Evolutionary conservation across 2,888 invertebrate species (phyloP).

Genomic region (Leptinotarsa juncta): DNA sequence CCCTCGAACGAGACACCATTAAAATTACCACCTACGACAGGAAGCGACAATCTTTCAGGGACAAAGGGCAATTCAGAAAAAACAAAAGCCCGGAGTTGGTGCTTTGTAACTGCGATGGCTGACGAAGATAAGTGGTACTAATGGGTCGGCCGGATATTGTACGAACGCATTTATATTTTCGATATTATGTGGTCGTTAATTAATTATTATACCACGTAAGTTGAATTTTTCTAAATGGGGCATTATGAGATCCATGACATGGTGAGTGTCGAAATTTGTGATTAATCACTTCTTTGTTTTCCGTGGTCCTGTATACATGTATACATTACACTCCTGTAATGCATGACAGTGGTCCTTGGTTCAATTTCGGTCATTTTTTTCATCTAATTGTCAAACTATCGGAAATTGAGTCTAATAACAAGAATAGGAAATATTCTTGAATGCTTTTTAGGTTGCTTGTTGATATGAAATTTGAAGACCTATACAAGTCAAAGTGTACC

Average conservation of each 20-base stretch:
- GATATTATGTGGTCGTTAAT: not conserved
- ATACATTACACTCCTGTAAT: too few relatives aligned
- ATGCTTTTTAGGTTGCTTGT: too few relatives aligned
- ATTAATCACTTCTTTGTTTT: not conserved
- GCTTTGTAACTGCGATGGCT: conserved; percentile 28
- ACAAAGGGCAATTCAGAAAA: conserved; percentile 40
- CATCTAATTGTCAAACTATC: too few relatives aligned
- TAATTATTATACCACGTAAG: conserved; percentile 20
- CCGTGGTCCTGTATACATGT: too few relatives aligned
- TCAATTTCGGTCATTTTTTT: too few relatives aligned
- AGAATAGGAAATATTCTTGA: too few relatives aligned
- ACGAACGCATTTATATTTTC: conserved; percentile 33
- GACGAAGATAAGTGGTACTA: conserved; percentile 39
- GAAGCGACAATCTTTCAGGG: conserved; percentile 34
- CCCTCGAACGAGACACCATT: conserved; percentile 22
- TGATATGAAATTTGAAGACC: too few relatives aligned
- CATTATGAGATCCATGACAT: not conserved
- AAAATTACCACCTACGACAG: conserved; percentile 40
- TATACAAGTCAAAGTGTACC: too few relatives aligned
- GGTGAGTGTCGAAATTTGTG: not conserved
- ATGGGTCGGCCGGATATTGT: conserved; percentile 37
- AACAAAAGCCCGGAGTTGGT: conserved; percentile 37
- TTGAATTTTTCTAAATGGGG: not conserved
- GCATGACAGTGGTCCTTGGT: too few relatives aligned
- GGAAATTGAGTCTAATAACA: too few relatives aligned